phyloP scores from a whole-genome alignment of 2,797 vertebrate species.

The Selene dorsalis region DNA sequence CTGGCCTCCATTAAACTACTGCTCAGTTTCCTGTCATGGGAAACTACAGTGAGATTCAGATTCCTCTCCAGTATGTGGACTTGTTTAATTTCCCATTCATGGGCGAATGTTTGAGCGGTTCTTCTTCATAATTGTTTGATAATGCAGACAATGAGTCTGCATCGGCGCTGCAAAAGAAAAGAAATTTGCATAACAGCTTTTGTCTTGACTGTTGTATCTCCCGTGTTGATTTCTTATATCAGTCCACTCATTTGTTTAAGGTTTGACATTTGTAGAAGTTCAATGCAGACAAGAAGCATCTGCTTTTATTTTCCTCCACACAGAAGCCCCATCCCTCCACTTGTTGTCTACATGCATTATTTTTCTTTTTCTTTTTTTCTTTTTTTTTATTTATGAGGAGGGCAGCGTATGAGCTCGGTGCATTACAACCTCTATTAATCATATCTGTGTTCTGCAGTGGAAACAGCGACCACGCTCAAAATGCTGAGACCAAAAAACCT shows the following conservation, averaged over 20 bases:
- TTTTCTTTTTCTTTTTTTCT: slow-evolving; percentile 23
- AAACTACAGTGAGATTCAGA: not conserved
- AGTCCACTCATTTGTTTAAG: slow-evolving; percentile 5
- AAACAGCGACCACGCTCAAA: slow-evolving; percentile 51
- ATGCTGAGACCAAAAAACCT: slow-evolving; percentile 12
- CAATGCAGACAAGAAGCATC: not conserved
- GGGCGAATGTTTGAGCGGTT: not conserved
- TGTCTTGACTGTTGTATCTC: not conserved
- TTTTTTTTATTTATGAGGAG: slow-evolving; percentile 38
- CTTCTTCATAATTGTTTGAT: not conserved
- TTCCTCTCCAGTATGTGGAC: not conserved
- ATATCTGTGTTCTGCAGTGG: slow-evolving; percentile 32
- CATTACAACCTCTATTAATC: slow-evolving; percentile 66
- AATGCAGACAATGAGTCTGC: not conserved
- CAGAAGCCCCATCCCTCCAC: slow-evolving; percentile 34
- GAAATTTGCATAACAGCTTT: not conserved
- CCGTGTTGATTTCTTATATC: not conserved
- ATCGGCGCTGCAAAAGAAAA: not conserved
- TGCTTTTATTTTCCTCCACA: slow-evolving; percentile 17
- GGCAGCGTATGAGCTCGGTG: not conserved
- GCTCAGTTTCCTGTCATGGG: too few relatives aligned
- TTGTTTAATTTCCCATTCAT: not conserved
- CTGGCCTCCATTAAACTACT: not conserved
- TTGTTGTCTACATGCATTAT: slow-evolving; percentile 24
- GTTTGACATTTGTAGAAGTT: slow-evolving; percentile 30